Base-by-base conservation (phyloP, 2,888 invertebrate species). In the Antheraea yamamai region DNA sequence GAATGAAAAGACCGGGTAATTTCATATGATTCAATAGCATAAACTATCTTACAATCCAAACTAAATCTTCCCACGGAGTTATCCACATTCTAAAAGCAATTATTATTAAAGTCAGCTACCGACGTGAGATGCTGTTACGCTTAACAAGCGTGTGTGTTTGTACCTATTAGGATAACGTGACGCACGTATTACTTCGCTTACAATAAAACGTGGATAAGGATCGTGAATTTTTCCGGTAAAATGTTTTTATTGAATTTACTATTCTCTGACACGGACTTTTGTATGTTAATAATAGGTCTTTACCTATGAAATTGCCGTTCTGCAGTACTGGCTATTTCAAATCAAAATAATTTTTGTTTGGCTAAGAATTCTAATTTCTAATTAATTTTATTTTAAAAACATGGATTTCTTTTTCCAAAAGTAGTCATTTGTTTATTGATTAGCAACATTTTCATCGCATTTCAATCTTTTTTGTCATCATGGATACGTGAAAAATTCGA, bases 131-230 rank as follows among this genome's bases (percentile, higher is more conserved):
- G 64, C 14, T 64, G 64, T 64, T 64, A 23, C 16, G 64, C 26
- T 64, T 64, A 64, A 72, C 47, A 51, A 47, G 72, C 64, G 23
- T 18, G 72, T 72, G 12, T 72, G 51, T 26, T 66, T 66, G 64
- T 66, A 66, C 64, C 64, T 66, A 4, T 66, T 66, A 66, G 4
- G 30, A 30, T 66, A 66, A 66, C 1, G 12, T 26, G 30, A 16
- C 6, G 64, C 30, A 16, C 16, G 64, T 66, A 66, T 55, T 26
- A 58, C 30, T 14, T 35, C 55, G 58, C 51, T 73, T 35, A 20
- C 30, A 26, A 66, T 30, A 66, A 30, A 61, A 26, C 4, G 23
- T 30, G 64, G 16, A 30, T 30, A 66, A 66, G 16, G 64, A 20
- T 12, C 6, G 64, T 6, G 16, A 30, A 8, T 30, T 26, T 64